These are phyloP conservation scores for Mimas tiliae DNA, from an alignment of 2,888 invertebrate species.

Conservation along the genomic window DNA sequence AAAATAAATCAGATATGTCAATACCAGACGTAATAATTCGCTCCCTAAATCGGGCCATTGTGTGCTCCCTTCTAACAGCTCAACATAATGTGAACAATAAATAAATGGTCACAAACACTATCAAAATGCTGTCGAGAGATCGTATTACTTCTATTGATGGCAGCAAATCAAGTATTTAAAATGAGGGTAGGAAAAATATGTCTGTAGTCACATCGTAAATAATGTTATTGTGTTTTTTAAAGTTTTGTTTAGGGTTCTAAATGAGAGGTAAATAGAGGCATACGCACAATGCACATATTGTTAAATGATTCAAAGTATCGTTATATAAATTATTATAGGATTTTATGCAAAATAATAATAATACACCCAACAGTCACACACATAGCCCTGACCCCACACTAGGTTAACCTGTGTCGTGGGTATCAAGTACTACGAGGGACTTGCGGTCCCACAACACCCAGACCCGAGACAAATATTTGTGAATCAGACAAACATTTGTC, in stretches of 20 bases:
- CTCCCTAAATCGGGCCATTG: constrained; percentile 30
- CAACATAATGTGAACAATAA: constrained; percentile 54
- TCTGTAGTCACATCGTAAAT: constrained; percentile 22
- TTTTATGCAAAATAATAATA: too few species aligned
- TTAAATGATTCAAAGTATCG: neutral
- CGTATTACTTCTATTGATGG: constrained; percentile 47
- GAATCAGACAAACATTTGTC: too few species aligned
- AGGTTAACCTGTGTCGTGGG: too few species aligned
- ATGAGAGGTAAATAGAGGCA: neutral
- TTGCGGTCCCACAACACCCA: too few species aligned
- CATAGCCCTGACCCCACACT: too few species aligned
- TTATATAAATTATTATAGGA: too few species aligned
- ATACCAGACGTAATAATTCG: constrained; percentile 46
- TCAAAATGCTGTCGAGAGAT: constrained; percentile 49
- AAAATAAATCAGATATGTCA: constrained; percentile 58
- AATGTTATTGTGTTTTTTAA: constrained; percentile 11
- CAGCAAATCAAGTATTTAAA: constrained; percentile 63
- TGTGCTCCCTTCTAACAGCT: constrained; percentile 45
- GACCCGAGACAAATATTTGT: too few species aligned
- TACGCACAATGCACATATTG: neutral
- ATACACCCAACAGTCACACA: too few species aligned
- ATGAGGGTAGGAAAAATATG: constrained; percentile 26
- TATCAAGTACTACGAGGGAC: too few species aligned
- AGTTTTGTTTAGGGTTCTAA: neutral
- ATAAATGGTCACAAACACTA: constrained; percentile 59